Percentiles rank a stretch among this genome's conserved stretches.
phyloP scores from a whole-genome alignment of 2,888 invertebrate genomes.

The Monochamus alternatus region DNA sequence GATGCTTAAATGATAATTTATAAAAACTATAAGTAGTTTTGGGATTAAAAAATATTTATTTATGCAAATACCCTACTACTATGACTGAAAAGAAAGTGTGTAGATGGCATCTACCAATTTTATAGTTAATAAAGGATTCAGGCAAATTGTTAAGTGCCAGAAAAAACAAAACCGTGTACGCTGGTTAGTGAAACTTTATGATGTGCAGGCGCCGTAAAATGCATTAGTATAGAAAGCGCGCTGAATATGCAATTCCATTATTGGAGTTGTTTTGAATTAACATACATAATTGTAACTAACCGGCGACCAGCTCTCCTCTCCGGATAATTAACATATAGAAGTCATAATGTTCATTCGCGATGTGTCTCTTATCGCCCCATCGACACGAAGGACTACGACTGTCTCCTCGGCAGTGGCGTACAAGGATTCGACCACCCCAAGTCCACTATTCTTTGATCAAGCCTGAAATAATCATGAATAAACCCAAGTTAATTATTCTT shows the following conservation, averaged over 20 bases:
- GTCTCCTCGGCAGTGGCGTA: conserved; percentile 30
- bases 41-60: too few species aligned
- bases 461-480: too few species aligned
- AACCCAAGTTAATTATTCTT: too few species aligned
- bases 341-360: conserved; percentile 63
- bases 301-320: conserved; percentile 55
- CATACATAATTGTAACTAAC: conserved; percentile 65
- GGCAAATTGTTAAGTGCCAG: too few species aligned
- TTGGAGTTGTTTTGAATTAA: conserved; percentile 59
- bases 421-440: not conserved
- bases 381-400: conserved; percentile 44
- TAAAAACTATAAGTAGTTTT: too few species aligned
- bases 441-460: too few species aligned
- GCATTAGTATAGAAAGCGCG: conserved; percentile 54
- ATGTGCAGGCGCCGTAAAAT: conserved; percentile 51
- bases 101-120: too few species aligned
- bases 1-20: too few species aligned
- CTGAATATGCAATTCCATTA: conserved; percentile 59
- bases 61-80: too few species aligned
- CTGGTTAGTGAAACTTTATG: conserved; percentile 57
- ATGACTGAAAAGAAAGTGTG: too few species aligned
- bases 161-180: not conserved
- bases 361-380: conserved; percentile 47
- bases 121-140: too few species aligned
- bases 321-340: conserved; percentile 62